Percentiles rank a stretch among this genome's conserved stretches.
Evolutionary conservation across 2,888 invertebrate species (phyloP).

Genomic region (Peribatodes rhomboidaria): DNA sequence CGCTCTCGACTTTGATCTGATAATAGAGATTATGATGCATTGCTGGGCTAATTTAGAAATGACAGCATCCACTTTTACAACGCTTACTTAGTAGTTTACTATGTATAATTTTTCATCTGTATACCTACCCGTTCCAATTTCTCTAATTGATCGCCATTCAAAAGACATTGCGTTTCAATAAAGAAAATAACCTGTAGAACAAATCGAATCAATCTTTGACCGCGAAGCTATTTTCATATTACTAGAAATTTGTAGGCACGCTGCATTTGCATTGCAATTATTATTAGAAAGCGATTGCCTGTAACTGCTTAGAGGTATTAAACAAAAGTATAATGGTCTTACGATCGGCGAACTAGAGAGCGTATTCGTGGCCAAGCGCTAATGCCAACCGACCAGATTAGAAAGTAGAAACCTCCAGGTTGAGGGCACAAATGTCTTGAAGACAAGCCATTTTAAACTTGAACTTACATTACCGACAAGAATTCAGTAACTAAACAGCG

Average conservation of each 20-base stretch:
- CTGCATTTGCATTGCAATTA: constrained; percentile 60
- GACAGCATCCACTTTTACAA: constrained; percentile 40
- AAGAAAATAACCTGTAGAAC: constrained; percentile 2
- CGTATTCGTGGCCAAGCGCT: constrained; percentile 70
- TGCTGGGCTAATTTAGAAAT: constrained; percentile 56
- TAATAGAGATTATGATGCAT: constrained; percentile 58
- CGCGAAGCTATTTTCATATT: constrained; percentile 15
- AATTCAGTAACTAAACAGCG: background rate
- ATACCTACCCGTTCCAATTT: background rate
- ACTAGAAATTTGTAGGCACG: constrained; percentile 25
- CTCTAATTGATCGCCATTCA: background rate
- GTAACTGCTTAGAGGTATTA: constrained; percentile 67
- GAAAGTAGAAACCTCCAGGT: constrained; percentile 76
- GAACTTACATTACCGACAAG: constrained; percentile 9
- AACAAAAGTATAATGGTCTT: constrained; percentile 74
- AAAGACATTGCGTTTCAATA: background rate
- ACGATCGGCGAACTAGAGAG: constrained; percentile 71
- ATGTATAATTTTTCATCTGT: too few relatives aligned
- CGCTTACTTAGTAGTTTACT: constrained; percentile 16
- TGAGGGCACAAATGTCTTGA: constrained; percentile 60
- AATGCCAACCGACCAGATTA: constrained; percentile 73
- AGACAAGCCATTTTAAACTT: constrained; percentile 50
- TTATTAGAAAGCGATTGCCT: constrained; percentile 68
- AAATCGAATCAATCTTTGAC: constrained; percentile 15
- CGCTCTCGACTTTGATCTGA: constrained; percentile 67